Conservation (phyloP, 2,888 invertebrate species). For the Ophion obscuratus region DNA sequence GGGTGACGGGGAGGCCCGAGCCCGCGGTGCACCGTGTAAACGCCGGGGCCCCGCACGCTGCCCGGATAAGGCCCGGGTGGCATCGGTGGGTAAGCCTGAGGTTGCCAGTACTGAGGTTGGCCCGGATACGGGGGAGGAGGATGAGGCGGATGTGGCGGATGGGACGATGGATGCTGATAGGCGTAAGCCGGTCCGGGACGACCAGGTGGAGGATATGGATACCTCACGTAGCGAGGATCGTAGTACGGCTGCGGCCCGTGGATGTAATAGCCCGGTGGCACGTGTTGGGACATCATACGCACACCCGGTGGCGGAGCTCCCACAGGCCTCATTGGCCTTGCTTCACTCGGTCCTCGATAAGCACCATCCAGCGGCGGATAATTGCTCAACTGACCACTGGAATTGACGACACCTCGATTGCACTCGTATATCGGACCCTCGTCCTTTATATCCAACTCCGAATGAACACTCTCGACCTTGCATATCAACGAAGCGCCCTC, state of each 20-base stretch:
- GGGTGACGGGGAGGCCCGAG: conserved; percentile 54
- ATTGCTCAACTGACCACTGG: conserved; percentile 70
- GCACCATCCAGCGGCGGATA: conserved; percentile 70
- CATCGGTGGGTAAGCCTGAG: conserved; percentile 45
- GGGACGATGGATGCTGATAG: conserved; percentile 48
- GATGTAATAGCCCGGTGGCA: conserved; percentile 74
- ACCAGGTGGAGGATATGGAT: conserved; percentile 64
- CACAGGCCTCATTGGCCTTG: conserved; percentile 40
- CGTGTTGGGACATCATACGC: conserved; percentile 64
- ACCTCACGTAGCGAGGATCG: conserved; percentile 54
- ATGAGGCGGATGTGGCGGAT: conserved; percentile 49
- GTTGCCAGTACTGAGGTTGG: conserved; percentile 57
- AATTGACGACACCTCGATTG: conserved; percentile 26
- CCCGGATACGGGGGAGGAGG: conserved; percentile 56
- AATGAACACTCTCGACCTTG: conserved; percentile 77
- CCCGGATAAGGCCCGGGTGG: conserved; percentile 52
- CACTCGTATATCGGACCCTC: conserved; percentile 77
- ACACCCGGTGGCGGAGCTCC: conserved; percentile 51
- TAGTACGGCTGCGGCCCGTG: conserved; percentile 72
- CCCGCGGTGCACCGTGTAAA: conserved; percentile 46
- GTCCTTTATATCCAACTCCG: conserved; percentile 81
- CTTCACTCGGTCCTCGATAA: conserved; percentile 68
- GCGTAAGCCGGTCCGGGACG: conserved; percentile 60
- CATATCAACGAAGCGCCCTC: conserved; percentile 47
- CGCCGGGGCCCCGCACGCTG: conserved; percentile 17